Evolutionary conservation across 2,888 invertebrate species (phyloP), one percentile per base, ranked within the genome.

Genomic region (Noctua pronuba): DNA sequence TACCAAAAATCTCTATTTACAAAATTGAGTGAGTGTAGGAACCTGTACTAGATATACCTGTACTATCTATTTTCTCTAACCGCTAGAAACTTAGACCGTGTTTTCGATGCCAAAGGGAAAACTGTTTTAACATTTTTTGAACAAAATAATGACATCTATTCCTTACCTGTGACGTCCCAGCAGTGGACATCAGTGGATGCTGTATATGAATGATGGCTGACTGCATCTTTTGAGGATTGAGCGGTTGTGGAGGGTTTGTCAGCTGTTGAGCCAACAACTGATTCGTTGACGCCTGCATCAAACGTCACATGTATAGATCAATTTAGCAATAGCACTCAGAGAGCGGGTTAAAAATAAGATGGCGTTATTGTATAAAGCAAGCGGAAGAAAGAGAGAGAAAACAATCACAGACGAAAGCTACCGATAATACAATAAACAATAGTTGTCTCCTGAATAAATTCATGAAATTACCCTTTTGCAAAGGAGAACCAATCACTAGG

Each of bases 191-290:
- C n/a, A 96, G 91, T 0, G 97, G 95, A 84, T 96, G 96, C 78
- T 96, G 96, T 92, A 97, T 97, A 89, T 97, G 97, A 74, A 97
- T 97, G 79, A 97, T 97, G 65, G 97, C 96, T 2, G 96, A 96
- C 87, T 96, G 97, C 94, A 97, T 95, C 89, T 97, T 97, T 84
- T 96, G 96, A 31, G 96, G 96, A 86, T 97, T 97, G 79, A 97
- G 93, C 11, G 96, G 97, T 88, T 97, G 97, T 67, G 95, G 97
- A 4, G 97, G 97, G 86, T 97, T 97, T 28, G 97, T 97, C 80
- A 97, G 90, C 88, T 97, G 97, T 80, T 97, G 96, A 21, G 97
- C 96, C 64, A 97, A 87, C 72, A 97, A 90, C 91, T 97, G 97
- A 82, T 97, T 97, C 28, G 96, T 96, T 44, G 97, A 95, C 78